Evolutionary conservation across 23 tunicate genomes (phyloP), one percentile per base, ranked within the genome.

Genomic region (Halocynthia aurantium): DNA sequence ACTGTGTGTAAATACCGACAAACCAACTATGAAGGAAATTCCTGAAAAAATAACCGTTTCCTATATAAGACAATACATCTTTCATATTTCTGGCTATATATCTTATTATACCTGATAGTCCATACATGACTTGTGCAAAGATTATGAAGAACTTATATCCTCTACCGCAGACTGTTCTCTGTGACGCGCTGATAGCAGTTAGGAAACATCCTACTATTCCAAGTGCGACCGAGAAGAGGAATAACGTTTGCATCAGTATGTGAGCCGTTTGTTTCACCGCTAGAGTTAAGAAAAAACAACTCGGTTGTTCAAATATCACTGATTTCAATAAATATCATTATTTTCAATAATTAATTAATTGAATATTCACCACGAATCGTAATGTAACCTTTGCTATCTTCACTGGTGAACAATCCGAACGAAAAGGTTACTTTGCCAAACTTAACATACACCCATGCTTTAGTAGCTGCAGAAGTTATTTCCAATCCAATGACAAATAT

Each of bases 191-290:
- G 31, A 74, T 13, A 10, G 31, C n/a, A 8, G 62, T 74, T 8
- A 44, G 15, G 56, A 74, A 54, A 12, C 15, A 17, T 54, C 60
- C 78, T 18, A 54, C 15, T 10, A 54, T 54, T 10, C 64, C 78
- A 53, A 53, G 15, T 10, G 60, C 65, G 7, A 52, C 5, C 8
- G 78, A 74, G 56, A 74, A 74, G 13, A 74, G 15, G 20, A 53
- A 62, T 64, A 74, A 54, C 57, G 78, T 64, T 74, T 74, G 78
- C 64, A 74, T 51, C 40, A 40, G 22, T 67, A 67, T n/a, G 18
- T 19, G 12, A 67, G 72, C 72, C 49, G 49, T 20, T 40, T 67
- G 21, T 12, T 49, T 67, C 72, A 49, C 72, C 72, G 22, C 72
- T 67, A 49, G 18, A 67, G n/a, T 17, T 58, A 58, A 13, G 64